Base-by-base conservation (phyloP, 2,113 vertebrate species). In the Onychostruthus taczanowskii region DNA sequence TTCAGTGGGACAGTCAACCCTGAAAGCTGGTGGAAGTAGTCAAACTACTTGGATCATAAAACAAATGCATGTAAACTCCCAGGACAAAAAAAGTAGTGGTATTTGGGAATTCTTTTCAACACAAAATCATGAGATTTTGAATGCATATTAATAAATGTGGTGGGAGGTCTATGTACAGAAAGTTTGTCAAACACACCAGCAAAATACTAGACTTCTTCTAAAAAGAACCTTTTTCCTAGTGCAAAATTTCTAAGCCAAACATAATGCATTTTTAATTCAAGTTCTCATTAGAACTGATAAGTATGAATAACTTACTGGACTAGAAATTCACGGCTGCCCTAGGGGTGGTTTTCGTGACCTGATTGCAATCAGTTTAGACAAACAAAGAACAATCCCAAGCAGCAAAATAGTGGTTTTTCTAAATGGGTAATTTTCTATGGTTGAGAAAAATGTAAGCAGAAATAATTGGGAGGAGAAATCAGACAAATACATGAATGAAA, bases 281-380 rank as follows among this genome's bases (percentile, higher is more conserved):
- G 31, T 31, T 81, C 52, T 89, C 61, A 75, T 94, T 82, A 73
- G 73, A 84, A 68, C 28, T 75, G 53, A 64, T 89, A 92, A 94
- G 91, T 78, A 94, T 56, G 22, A 89, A 91, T 90, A 87, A 70
- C 35, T 90, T 81, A 47, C 86, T 90, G 76, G 47, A 72, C 61
- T 86, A 84, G 68, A 95, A 90, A 78, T 87, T 94, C 47, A 39
- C 61, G 17, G 41, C 49, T 89, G 77, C 74, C 77, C 43, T 81
- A 75, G 53, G 47, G 84, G 21, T 66, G 30, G 20, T 91, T 90
- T 90, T 87, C 61, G 72, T 94, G 77, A 92, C 35, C 62, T 92
- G 53, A 84, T n/a, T 82, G 66, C 62, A 82, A n/a, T 82, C 53
- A 61, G 9, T 24, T 26, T 61, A 78, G 61, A 78, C 43, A 84